Conservation (phyloP, 2,888 invertebrate species). For the Cryptus armator region DNA sequence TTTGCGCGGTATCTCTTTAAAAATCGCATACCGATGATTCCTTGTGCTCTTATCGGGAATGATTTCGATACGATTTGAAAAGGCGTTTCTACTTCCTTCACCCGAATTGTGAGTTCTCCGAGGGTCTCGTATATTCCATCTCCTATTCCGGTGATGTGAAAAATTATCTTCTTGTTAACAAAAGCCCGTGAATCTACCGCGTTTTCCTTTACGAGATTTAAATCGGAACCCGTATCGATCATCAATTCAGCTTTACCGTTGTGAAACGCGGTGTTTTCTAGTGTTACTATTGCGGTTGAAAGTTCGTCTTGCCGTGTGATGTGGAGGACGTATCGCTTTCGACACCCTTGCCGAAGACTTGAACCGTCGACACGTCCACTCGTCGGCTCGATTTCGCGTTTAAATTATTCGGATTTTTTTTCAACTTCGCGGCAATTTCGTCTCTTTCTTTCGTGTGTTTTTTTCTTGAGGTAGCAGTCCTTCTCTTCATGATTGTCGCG, state of each 20-base stretch:
- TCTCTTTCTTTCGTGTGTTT: background rate
- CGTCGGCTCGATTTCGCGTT: slow-evolving; percentile 11
- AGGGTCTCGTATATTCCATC: slow-evolving; percentile 11
- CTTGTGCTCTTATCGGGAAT: background rate
- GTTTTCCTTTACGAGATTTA: background rate
- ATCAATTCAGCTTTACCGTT: background rate
- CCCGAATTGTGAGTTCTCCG: slow-evolving; percentile 5
- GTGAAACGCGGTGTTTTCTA: background rate
- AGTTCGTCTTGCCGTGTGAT: background rate
- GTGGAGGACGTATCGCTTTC: background rate
- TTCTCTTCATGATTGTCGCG: background rate
- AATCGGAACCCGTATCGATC: background rate
- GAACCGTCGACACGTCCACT: slow-evolving; percentile 3
- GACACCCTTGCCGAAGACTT: background rate
- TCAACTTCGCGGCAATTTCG: background rate
- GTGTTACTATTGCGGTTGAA: background rate
- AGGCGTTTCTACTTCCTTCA: background rate
- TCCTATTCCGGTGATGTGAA: slow-evolving; percentile 25
- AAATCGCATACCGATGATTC: background rate
- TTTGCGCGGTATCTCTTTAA: background rate
- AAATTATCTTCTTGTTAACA: background rate
- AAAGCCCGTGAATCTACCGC: background rate
- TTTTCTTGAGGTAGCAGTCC: background rate
- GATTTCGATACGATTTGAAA: background rate
- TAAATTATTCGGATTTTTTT: background rate